A percentile compares a stretch with the other conserved stretches of the same genome.
Evolutionary conservation across 2,888 invertebrate species (phyloP).

Genomic region (Synergus gifuensis): DNA sequence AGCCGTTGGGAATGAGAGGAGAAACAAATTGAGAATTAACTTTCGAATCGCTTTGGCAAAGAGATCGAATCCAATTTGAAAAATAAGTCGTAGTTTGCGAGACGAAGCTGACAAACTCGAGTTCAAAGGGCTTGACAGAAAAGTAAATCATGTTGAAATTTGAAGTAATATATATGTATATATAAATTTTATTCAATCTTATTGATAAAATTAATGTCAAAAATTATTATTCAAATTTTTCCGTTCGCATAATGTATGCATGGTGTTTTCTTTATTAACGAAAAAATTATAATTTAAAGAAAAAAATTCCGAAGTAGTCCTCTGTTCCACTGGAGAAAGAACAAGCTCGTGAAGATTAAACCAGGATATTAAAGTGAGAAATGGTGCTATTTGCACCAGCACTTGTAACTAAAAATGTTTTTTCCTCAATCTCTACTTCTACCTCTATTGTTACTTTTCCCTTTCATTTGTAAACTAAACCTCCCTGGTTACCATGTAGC

Average conservation of each 20-base stretch:
- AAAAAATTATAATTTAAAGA: background rate
- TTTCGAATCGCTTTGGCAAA: no score
- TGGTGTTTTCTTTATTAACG: background rate
- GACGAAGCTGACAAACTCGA: no score
- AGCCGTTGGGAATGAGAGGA: no score
- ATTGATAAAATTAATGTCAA: background rate
- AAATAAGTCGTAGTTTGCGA: no score
- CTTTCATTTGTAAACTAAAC: background rate
- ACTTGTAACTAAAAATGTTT: background rate
- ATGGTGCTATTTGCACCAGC: background rate
- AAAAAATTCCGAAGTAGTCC: background rate
- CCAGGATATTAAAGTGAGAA: background rate
- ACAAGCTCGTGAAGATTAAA: background rate
- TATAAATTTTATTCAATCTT: no score
- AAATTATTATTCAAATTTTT: background rate
- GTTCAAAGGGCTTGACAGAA: no score
- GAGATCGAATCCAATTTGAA: no score
- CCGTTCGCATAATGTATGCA: background rate
- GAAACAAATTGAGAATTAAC: no score
- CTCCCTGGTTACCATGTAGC: background rate
- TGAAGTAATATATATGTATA: no score
- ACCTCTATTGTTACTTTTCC: background rate
- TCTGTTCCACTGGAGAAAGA: background rate
- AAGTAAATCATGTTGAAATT: no score
- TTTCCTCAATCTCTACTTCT: background rate